Evolutionary conservation across 2,113 vertebrate genomes (phyloP), one percentile per base, ranked within the genome.

Genomic region (Sclerurus mexicanus): DNA sequence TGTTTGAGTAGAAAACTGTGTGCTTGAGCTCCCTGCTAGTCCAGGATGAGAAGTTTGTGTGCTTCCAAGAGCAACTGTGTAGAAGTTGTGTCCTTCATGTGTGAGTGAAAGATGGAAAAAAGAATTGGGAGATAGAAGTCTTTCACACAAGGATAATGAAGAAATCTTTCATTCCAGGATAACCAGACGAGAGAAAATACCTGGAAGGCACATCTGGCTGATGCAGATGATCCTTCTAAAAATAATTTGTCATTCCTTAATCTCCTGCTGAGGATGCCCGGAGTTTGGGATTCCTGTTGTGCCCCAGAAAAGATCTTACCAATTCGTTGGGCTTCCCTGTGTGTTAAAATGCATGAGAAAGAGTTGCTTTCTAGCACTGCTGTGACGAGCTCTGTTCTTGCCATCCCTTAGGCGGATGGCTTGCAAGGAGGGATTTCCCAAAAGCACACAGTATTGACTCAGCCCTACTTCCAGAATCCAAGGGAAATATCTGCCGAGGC

Each of bases 361-460:
- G 47, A 37, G 21, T 47, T 2, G 0, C 44, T 92, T 95, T 82
- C 49, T 55, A 63, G 19, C 30, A 20, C n/a, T 55, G 69, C 40
- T 75, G 52, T 10, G 5, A 14, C 0, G 0, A n/a, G 30, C 40
- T 89, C n/a, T 19, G 17, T 46, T 72, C 56, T 91, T 75, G 19
- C 56, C 19, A 14, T 60, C 71, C 93, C 82, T 87, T 10, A 50
- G 67, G 71, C 1, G 0, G 18, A 10, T 2, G 4, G 25, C 79
- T 87, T 89, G 25, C 53, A 35, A 58, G n/a, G 53, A 8, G 16
- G 42, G 75, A 80, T 94, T 96, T 95, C 89, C 85, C 86, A 49
- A 94, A 89, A 93, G 87, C 55, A 20, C 50, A 90, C 42, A 30
- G 8, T 87, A 24, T 69, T 95, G 91, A 82, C 82, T 96, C 75